phyloP scores from a whole-genome alignment of 2,113 vertebrate species.

The Callipepla californica region DNA sequence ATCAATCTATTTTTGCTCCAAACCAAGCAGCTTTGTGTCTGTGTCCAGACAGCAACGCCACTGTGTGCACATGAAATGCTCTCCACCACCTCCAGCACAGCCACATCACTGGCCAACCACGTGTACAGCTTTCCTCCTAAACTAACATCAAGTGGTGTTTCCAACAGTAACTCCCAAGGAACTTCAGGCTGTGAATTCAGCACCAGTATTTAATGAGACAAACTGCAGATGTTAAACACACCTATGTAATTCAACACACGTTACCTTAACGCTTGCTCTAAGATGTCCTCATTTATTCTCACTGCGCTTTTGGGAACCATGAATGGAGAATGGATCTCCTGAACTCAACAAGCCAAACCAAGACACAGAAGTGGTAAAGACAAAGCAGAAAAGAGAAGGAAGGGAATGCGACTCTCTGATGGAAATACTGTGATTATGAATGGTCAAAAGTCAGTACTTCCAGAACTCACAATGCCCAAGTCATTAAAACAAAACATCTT shows the following conservation, averaged over 20 bases:
- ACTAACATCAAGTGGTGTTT: not conserved
- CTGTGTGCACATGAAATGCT: rapidly evolving
- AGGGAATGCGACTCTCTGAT: rapidly evolving
- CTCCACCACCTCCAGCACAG: rapidly evolving
- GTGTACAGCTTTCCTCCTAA: not conserved
- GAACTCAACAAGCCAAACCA: not conserved
- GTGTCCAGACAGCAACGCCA: not conserved
- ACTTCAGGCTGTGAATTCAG: not conserved
- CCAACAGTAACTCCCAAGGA: not conserved
- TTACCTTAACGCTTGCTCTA: not conserved
- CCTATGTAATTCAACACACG: rapidly evolving
- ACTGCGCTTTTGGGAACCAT: not conserved
- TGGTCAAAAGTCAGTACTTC: not conserved
- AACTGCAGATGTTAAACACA: not conserved
- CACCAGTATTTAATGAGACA: not conserved
- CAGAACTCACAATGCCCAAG: not conserved
- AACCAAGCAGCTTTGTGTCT: not conserved
- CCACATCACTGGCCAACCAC: not conserved
- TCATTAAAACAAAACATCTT: not conserved
- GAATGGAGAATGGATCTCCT: not conserved
- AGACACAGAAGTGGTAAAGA: not conserved
- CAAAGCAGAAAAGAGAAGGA: not conserved
- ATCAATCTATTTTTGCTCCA: not conserved
- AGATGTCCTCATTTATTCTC: not conserved
- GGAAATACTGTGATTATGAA: rapidly evolving